A percentile compares a stretch with the other conserved stretches of the same genome.
These are phyloP conservation scores for Ceratoteleas bidentatus DNA, from an alignment of 1,140 invertebrate species.

Conservation along the genomic window DNA sequence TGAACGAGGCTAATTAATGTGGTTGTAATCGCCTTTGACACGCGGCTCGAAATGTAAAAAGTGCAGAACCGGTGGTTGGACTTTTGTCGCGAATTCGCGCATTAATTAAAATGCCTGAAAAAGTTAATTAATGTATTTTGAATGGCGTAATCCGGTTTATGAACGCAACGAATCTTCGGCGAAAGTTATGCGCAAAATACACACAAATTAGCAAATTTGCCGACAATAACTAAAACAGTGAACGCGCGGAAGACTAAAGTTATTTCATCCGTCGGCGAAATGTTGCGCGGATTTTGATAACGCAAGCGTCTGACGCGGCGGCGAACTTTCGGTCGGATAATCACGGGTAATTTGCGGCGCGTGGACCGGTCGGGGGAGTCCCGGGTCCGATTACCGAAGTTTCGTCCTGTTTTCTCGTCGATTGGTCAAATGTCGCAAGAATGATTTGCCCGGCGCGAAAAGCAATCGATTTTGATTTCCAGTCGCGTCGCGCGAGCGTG, in stretches of 20 bases:
- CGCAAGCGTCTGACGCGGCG: background rate
- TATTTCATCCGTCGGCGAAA: conserved; percentile 23
- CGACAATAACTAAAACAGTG: conserved; percentile 26
- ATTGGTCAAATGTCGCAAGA: conserved; percentile 46
- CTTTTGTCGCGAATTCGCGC: too few species aligned
- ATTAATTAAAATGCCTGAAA: too few species aligned
- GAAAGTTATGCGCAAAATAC: background rate
- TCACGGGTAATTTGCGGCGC: conserved; percentile 47
- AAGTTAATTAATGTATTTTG: too few species aligned
- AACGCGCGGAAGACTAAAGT: conserved; percentile 14
- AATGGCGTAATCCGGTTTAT: too few species aligned
- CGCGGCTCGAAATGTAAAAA: too few species aligned
- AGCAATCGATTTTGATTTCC: conserved; percentile 64
- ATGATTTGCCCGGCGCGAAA: conserved; percentile 42
- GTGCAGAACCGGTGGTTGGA: too few species aligned
- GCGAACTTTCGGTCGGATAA: conserved; percentile 38
- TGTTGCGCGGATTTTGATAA: conserved; percentile 36
- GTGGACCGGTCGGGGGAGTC: conserved; percentile 15
- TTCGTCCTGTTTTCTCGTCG: conserved; percentile 42
- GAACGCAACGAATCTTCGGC: too few species aligned
- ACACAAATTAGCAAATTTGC: conserved; percentile 13
- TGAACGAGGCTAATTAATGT: too few species aligned
- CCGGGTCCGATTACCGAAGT: conserved; percentile 9
- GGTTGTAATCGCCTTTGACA: too few species aligned
- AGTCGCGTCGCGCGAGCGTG: conserved; percentile 58